Evolutionary conservation across 1,140 invertebrate species (phyloP).

Genomic region (Drosophila rhopaloa): DNA sequence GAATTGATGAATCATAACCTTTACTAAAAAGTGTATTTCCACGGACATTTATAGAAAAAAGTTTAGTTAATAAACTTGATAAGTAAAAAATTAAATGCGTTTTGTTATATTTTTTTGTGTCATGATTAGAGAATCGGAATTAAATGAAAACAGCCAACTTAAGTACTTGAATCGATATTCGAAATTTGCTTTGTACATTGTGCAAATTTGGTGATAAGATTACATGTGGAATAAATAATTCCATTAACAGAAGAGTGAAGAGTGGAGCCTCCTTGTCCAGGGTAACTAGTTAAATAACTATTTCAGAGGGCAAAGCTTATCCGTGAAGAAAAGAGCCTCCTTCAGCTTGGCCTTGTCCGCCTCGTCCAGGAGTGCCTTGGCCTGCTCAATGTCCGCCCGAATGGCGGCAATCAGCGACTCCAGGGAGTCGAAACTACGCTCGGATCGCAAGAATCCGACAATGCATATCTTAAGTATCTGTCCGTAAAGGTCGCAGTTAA

Average conservation of each 20-base stretch:
- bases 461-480: constrained; percentile 91
- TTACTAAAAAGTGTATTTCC: neutral
- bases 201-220: constrained; percentile 28
- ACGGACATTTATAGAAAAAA: neutral
- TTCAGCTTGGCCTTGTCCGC: constrained; percentile 44
- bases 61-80: neutral
- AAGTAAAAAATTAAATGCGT: constrained; percentile 7
- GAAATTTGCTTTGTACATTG: constrained; percentile 47
- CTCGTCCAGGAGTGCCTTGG: constrained; percentile 84
- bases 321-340: constrained; percentile 58
- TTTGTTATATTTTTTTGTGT: constrained; percentile 18
- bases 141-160: constrained; percentile 49
- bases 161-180: constrained; percentile 59
- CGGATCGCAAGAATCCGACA: constrained; percentile 92
- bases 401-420: constrained; percentile 91
- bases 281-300: constrained; percentile 17
- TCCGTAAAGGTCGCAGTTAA: constrained; percentile 95
- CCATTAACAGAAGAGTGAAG: neutral
- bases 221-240: constrained; percentile 17
- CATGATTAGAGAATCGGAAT: constrained; percentile 48
- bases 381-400: constrained; percentile 89
- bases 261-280: constrained; percentile 56
- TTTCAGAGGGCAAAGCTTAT: neutral
- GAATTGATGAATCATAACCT: neutral
- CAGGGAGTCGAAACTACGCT: constrained; percentile 92